phyloP scores from a whole-genome alignment of 2,888 invertebrate species.

The Amblyteles armatorius region DNA sequence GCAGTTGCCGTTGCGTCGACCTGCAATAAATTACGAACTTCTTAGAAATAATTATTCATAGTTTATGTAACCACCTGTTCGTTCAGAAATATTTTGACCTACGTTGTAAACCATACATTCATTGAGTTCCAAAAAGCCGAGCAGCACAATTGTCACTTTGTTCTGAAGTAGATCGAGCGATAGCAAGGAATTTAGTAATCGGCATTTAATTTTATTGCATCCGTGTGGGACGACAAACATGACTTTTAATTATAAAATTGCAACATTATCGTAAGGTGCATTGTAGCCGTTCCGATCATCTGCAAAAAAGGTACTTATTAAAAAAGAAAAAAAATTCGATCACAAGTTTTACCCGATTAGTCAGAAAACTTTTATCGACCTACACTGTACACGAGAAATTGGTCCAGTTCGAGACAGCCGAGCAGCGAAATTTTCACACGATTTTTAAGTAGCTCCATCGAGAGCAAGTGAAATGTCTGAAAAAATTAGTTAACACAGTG shows the following conservation, averaged over 20 bases:
- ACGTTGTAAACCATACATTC: not conserved
- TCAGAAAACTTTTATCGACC: not conserved
- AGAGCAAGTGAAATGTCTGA: not conserved
- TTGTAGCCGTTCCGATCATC: not conserved
- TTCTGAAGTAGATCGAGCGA: not conserved
- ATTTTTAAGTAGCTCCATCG: conserved; percentile 13
- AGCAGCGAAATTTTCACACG: not conserved
- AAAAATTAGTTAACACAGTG: not conserved
- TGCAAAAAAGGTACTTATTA: not conserved
- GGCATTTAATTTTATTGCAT: too few relatives aligned
- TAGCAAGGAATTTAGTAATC: too few relatives aligned
- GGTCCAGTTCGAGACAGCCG: conserved; percentile 16
- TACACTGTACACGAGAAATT: conserved; percentile 3
- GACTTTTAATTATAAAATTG: not conserved
- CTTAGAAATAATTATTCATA: not conserved
- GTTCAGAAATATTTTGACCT: not conserved
- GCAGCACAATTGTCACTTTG: not conserved
- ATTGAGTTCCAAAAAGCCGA: not conserved
- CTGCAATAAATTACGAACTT: not conserved
- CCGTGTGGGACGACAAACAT: not conserved
- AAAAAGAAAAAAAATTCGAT: not conserved
- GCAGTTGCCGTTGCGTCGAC: not conserved
- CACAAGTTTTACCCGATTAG: not conserved
- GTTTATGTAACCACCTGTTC: not conserved
- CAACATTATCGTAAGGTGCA: not conserved